Evolutionary conservation across 2,888 invertebrate species (phyloP).

Genomic region (Caenorhabditis sp.): DNA sequence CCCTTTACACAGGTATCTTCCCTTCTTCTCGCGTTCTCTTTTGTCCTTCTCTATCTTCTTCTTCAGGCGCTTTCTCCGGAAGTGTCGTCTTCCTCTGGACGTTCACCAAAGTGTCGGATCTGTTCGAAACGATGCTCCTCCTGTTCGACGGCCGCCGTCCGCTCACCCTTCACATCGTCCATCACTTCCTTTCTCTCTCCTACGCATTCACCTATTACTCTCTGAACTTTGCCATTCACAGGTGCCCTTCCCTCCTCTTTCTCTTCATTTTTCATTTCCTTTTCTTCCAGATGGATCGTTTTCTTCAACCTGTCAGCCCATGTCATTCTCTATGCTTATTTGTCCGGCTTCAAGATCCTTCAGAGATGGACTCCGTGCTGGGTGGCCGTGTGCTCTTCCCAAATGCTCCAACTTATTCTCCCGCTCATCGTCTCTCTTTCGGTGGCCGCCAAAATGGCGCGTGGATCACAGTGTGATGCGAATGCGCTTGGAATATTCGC

Average conservation of each 20-base stretch:
- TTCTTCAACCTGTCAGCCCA: constrained; percentile 60
- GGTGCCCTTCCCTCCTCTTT: constrained; percentile 21
- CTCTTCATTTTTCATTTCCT: not conserved
- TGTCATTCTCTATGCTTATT: constrained; percentile 61
- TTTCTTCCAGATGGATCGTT: constrained; percentile 56
- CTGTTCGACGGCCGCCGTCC: constrained; percentile 58
- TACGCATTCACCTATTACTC: constrained; percentile 58
- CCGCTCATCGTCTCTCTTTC: constrained; percentile 48
- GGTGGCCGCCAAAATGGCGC: constrained; percentile 37
- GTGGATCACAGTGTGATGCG: constrained; percentile 56
- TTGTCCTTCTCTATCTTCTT: too few species aligned
- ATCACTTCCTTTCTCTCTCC: constrained; percentile 57
- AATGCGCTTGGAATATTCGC: constrained; percentile 27
- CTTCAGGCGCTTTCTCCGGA: constrained; percentile 44
- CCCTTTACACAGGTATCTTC: constrained; percentile 54
- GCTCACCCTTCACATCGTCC: constrained; percentile 59
- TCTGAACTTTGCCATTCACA: constrained; percentile 47
- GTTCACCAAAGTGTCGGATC: constrained; percentile 53
- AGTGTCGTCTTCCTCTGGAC: constrained; percentile 55
- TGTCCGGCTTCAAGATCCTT: constrained; percentile 53
- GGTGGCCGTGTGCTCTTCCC: constrained; percentile 58
- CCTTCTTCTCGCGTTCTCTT: too few species aligned
- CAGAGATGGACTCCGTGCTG: constrained; percentile 59
- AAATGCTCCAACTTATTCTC: constrained; percentile 62
- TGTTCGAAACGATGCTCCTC: constrained; percentile 58